These are phyloP conservation scores for Pandemis cinnamomeana DNA, from an alignment of 2,888 invertebrate species.

Conservation along the genomic window DNA sequence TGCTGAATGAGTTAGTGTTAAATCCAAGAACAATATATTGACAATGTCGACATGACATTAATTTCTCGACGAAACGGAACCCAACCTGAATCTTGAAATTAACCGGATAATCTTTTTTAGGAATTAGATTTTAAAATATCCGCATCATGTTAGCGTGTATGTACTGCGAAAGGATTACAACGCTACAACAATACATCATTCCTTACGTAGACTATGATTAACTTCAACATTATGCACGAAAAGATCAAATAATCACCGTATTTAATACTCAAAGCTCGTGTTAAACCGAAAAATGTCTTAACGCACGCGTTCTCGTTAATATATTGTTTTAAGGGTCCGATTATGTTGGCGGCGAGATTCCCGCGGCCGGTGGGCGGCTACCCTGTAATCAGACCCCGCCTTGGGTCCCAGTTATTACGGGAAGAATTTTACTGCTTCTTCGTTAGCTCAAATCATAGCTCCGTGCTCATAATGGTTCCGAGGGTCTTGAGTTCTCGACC, in stretches of 20 bases:
- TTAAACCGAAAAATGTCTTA: conserved; percentile 16
- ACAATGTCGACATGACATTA: background rate
- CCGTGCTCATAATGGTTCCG: conserved; percentile 65
- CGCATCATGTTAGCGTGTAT: background rate
- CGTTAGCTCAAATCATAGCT: conserved; percentile 82
- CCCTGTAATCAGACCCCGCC: conserved; percentile 75
- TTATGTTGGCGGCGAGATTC: conserved; percentile 60
- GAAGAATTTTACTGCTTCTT: conserved; percentile 76
- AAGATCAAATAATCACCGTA: conserved; percentile 7
- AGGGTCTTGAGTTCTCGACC: conserved; percentile 60
- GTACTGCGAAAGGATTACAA: background rate
- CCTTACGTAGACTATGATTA: background rate
- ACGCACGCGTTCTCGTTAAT: conserved; percentile 35
- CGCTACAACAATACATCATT: conserved; percentile 3
- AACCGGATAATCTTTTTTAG: no score
- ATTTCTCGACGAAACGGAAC: background rate
- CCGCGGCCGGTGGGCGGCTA: conserved; percentile 74
- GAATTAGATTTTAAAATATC: no score
- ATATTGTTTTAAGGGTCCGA: conserved; percentile 62
- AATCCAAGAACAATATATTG: background rate
- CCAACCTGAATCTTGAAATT: background rate
- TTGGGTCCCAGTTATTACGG: conserved; percentile 73
- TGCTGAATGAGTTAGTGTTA: conserved; percentile 12
- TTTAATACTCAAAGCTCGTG: conserved; percentile 8
- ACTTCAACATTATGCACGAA: background rate